Evolutionary conservation across 2,113 vertebrate species (phyloP).

Genomic region (Halcyon senegalensis): DNA sequence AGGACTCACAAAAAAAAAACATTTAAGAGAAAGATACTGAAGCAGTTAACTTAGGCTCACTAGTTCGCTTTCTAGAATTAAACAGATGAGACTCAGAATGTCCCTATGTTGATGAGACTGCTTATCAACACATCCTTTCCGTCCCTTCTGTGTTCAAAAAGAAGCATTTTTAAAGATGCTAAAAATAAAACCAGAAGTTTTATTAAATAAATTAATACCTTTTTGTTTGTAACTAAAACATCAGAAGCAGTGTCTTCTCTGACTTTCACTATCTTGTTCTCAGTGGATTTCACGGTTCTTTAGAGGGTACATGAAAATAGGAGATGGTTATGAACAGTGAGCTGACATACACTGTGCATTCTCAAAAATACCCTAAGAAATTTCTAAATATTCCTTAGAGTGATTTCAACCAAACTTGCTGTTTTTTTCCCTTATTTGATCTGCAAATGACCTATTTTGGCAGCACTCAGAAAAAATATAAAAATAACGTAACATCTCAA

Average conservation of each 20-base stretch:
- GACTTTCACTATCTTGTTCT: neutral
- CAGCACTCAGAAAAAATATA: neutral
- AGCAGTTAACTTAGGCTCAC: neutral
- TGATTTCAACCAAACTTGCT: neutral
- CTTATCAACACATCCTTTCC: neutral
- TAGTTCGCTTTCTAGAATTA: neutral
- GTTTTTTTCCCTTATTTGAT: neutral
- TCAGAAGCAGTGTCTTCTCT: neutral
- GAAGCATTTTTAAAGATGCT: neutral
- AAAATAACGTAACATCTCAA: neutral
- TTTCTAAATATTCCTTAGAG: neutral
- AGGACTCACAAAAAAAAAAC: neutral
- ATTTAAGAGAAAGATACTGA: neutral
- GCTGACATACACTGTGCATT: neutral
- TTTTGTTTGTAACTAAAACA: neutral
- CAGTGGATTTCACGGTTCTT: neutral
- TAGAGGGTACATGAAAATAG: neutral
- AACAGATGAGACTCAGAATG: neutral
- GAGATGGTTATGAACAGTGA: neutral
- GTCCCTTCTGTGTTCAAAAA: neutral
- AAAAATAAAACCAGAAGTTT: neutral
- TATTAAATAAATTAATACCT: neutral
- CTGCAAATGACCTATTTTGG: conserved; percentile 10
- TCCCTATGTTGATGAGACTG: neutral
- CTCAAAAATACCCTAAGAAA: neutral